A percentile compares a stretch with the other conserved stretches of the same genome.
Evolutionary conservation across 2,797 vertebrate species (phyloP).

Genomic region (Spinibarbus caldwelli): DNA sequence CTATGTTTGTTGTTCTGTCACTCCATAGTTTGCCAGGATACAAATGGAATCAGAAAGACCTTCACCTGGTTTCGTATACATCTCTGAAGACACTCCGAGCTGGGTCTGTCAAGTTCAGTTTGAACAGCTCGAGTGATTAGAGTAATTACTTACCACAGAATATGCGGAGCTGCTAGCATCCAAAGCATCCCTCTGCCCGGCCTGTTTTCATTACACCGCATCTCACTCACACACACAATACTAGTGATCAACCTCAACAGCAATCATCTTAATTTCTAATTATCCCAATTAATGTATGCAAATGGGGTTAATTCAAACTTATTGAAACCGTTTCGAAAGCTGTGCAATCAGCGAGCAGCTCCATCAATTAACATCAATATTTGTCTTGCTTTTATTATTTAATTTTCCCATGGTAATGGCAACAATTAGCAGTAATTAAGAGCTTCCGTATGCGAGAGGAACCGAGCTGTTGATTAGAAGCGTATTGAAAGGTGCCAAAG

Average conservation of each 20-base stretch:
- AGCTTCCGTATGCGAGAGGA: slow-evolving; percentile 69
- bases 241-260: slow-evolving; percentile 64
- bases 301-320: slow-evolving; percentile 76
- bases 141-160: slow-evolving; percentile 57
- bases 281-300: slow-evolving; percentile 76
- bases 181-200: slow-evolving; percentile 45
- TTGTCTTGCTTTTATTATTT: slow-evolving; percentile 79
- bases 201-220: slow-evolving; percentile 54
- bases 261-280: slow-evolving; percentile 74
- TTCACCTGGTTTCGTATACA: background rate
- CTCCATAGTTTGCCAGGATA: background rate
- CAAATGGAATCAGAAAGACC: background rate
- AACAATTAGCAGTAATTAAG: slow-evolving; percentile 89
- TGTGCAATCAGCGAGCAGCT: slow-evolving; percentile 65
- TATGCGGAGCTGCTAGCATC: slow-evolving; percentile 41
- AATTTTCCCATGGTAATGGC: slow-evolving; percentile 84
- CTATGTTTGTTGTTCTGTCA: background rate
- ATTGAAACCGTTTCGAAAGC: slow-evolving; percentile 68
- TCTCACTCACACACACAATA: slow-evolving; percentile 37
- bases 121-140: slow-evolving; percentile 49
- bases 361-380: slow-evolving; percentile 78
- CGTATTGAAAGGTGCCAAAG: slow-evolving; percentile 58
- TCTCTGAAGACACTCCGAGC: slow-evolving; percentile 14
- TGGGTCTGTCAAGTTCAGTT: slow-evolving; percentile 29
- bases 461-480: slow-evolving; percentile 58